phyloP scores from a whole-genome alignment of 1,140 invertebrate genomes.

The Platyscapa corneri region DNA sequence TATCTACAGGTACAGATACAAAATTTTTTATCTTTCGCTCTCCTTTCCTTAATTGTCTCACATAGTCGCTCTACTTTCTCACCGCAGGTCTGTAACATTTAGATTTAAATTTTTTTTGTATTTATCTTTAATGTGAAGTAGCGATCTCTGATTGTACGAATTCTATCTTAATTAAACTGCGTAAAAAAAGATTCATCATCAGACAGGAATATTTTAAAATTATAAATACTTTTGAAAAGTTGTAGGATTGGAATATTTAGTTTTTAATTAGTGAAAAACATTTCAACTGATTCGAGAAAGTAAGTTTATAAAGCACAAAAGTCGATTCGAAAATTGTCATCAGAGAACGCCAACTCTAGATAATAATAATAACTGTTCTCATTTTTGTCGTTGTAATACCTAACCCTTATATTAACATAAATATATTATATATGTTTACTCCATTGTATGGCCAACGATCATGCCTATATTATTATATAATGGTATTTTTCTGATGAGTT shows the following conservation, averaged over 20 bases:
- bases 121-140: constrained; percentile 54
- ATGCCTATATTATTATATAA: constrained; percentile 67
- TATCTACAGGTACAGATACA: constrained; percentile 72
- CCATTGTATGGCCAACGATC: constrained; percentile 74
- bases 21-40: constrained; percentile 62
- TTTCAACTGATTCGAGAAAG: too few relatives aligned
- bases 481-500: constrained; percentile 54
- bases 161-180: neutral
- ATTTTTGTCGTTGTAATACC: constrained; percentile 57
- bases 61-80: constrained; percentile 46
- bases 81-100: constrained; percentile 42
- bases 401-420: constrained; percentile 71
- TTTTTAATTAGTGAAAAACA: too few relatives aligned
- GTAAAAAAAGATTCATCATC: neutral
- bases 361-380: constrained; percentile 60
- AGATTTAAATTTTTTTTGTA: constrained; percentile 46
- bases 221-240: too few relatives aligned
- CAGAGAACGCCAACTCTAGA: constrained; percentile 63
- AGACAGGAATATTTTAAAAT: neutral
- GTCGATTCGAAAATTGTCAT: constrained; percentile 50
- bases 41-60: constrained; percentile 23
- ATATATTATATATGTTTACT: constrained; percentile 71
- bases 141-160: constrained; percentile 57
- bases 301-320: neutral
- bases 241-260: too few relatives aligned